Evolutionary conservation across 2,888 invertebrate species (phyloP).

Genomic region (Leptogaster cylindrica): DNA sequence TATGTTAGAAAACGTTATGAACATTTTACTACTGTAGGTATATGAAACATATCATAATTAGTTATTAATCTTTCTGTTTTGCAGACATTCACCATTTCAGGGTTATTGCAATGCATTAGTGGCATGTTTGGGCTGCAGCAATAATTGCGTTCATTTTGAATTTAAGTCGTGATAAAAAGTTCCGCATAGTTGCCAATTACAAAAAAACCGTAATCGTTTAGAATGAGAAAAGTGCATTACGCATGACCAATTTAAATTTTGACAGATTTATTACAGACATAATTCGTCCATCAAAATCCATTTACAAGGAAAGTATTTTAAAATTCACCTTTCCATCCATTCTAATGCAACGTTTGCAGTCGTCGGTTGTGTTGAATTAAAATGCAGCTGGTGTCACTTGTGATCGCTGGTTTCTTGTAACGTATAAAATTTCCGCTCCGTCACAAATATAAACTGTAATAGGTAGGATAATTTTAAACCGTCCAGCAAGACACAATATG

Average conservation of each 20-base stretch:
- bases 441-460: background rate
- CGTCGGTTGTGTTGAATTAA: slow-evolving; percentile 34
- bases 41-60: too few species aligned
- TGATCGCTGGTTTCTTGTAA: slow-evolving; percentile 27
- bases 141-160: background rate
- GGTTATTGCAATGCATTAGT: background rate
- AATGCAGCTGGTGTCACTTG: slow-evolving; percentile 41
- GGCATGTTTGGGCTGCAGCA: background rate
- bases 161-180: slow-evolving; percentile 18
- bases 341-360: slow-evolving; percentile 21
- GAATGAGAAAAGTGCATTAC: slow-evolving; percentile 6
- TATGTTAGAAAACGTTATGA: too few species aligned
- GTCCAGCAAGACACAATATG: background rate
- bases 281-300: background rate
- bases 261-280: background rate
- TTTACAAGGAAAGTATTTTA: slow-evolving; percentile 40
- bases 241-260: background rate
- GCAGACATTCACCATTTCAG: background rate
- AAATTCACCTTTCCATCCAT: slow-evolving; percentile 48
- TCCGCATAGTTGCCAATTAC: slow-evolving; percentile 15
- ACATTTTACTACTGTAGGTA: too few species aligned
- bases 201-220: background rate
- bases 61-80: background rate
- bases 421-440: background rate
- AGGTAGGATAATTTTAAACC: slow-evolving; percentile 7